Percentiles rank a stretch among this genome's conserved stretches.
Conservation (phyloP, 2,888 invertebrate species). For the Leptinotarsa rubiginosa region DNA sequence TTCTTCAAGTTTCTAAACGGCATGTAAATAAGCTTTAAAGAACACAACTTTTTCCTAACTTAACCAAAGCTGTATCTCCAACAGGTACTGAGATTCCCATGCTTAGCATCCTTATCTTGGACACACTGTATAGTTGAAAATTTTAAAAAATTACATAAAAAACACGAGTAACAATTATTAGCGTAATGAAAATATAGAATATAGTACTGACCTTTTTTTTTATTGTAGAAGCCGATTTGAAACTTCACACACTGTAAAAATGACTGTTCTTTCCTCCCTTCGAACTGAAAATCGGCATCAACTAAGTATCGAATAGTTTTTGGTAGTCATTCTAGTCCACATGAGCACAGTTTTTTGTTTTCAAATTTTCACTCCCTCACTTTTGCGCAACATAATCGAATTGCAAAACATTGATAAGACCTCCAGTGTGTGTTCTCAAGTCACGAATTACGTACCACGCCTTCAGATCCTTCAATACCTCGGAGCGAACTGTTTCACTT, state of each 20-base stretch:
- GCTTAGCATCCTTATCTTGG: too few species aligned
- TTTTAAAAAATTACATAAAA: too few species aligned
- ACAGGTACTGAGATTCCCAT: too few species aligned
- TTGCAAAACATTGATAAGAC: conserved; percentile 35
- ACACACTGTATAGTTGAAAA: too few species aligned
- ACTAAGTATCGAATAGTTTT: conserved; percentile 23
- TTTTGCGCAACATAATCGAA: conserved; percentile 30
- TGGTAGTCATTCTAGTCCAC: conserved; percentile 27
- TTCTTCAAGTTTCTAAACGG: too few species aligned
- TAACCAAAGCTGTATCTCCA: too few species aligned
- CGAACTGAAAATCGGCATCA: conserved; percentile 8
- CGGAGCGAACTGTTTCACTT: conserved; percentile 45
- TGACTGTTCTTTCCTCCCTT: conserved; percentile 9
- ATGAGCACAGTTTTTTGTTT: conserved; percentile 31
- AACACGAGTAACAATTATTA: too few species aligned
- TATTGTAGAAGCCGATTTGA: conserved; percentile 28
- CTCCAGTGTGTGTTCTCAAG: conserved; percentile 33
- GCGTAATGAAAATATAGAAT: background rate
- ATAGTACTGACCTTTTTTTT: conserved; percentile 39
- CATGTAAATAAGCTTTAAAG: too few species aligned
- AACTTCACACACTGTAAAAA: conserved; percentile 20
- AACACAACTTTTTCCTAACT: too few species aligned
- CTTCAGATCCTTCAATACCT: conserved; percentile 43
- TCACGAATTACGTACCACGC: conserved; percentile 45
- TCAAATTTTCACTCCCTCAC: conserved; percentile 26